Evolutionary conservation across 2,888 invertebrate genomes (phyloP).

Genomic region (Rhamnusium bicolor): DNA sequence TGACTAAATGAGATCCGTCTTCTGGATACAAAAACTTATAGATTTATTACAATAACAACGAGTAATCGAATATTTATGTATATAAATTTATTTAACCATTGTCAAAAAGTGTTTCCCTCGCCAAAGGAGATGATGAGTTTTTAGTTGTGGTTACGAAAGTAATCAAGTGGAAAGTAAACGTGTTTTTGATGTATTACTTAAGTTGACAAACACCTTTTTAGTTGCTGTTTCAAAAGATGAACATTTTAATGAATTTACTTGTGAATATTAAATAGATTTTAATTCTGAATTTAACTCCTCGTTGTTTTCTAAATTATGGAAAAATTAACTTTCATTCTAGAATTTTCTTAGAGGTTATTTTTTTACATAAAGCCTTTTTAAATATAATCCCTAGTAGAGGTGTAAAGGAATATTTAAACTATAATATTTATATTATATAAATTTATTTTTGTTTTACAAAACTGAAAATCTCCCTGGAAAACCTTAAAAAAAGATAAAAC

Average conservation of each 20-base stretch:
- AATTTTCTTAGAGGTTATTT: too few species aligned
- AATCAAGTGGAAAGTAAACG: conserved; percentile 25
- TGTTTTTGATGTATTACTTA: conserved; percentile 21
- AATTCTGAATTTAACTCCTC: not conserved
- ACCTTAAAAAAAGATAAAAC: too few species aligned
- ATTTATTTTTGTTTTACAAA: too few species aligned
- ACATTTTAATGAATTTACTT: not conserved
- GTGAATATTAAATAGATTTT: too few species aligned
- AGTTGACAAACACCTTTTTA: conserved; percentile 20
- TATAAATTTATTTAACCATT: too few species aligned
- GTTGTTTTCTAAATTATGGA: too few species aligned
- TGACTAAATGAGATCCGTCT: not conserved
- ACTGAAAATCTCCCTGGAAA: too few species aligned
- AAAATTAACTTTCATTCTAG: too few species aligned
- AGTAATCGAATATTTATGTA: not conserved
- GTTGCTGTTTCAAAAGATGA: not conserved
- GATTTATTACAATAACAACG: not conserved
- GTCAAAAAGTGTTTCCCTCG: not conserved
- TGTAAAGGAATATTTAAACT: too few species aligned
- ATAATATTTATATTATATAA: too few species aligned
- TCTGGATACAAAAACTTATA: not conserved
- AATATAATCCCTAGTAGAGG: too few species aligned
- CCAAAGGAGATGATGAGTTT: not conserved
- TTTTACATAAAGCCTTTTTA: too few species aligned
- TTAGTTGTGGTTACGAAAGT: conserved; percentile 4